Evolutionary conservation across 2,888 invertebrate species (phyloP), one percentile per base, ranked within the genome.

Genomic region (Drosophila multiciliata): DNA sequence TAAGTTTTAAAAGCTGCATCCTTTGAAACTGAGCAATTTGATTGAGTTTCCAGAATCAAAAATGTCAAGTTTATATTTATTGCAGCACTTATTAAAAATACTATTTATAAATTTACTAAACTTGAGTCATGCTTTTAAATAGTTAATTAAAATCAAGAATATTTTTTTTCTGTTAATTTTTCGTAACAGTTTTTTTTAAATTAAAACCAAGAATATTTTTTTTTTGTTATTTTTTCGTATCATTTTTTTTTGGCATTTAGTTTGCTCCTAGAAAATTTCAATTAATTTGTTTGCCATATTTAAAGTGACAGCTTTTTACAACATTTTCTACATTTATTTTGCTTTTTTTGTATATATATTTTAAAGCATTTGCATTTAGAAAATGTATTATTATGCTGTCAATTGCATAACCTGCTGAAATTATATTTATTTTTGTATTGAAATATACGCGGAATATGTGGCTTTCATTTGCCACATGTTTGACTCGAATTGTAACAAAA

Each of bases 311-410:
- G 38, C n/a, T 49, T 60, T 38, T 60, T 49, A 38, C n/a, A 29
- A 66, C 11, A 20, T 54, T 66, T 66, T 66, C 2, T 17, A 23
- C n/a, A 55, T 42, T 26, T 20, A 35, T 45, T 45, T 23, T 45
- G 1, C 12, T 23, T 33, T 15, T 40, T 49, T 20, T 49, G 15
- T 26, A 3, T n/a, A 6, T 12, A 29, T 9, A 1, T 23, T 12
- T 53, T 15, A 12, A 12, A 32, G 48, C 45, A 11, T 7, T 33
- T 64, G 58, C 75, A 26, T n/a, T 12, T 49, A 36, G 20, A 11
- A 36, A 65, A 50, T 66, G 38, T 33, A 66, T 66, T 59, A 76
- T 78, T 45, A 74, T 76, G 74, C 76, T 89, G 87, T 75, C 82
- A 84, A 87, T 67, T 78, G 67, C 62, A 72, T 61, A 52, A 53